These are phyloP conservation scores for Hippocampus zosterae DNA, from an alignment of 2,113 vertebrate species.

Conservation along the genomic window DNA sequence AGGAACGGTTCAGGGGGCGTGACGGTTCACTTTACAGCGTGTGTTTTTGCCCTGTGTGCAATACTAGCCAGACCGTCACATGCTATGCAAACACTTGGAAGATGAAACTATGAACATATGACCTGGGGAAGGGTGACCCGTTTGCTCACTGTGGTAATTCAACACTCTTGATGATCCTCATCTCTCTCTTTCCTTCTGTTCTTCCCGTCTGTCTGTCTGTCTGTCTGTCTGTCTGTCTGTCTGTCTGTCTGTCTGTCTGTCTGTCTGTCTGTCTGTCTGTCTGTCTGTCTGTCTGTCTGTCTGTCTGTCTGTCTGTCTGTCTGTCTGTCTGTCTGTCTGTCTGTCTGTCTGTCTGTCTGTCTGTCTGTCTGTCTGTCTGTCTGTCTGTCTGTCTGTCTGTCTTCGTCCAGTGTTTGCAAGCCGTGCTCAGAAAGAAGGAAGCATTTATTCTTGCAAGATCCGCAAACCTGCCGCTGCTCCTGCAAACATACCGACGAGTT, in stretches of 20 bases:
- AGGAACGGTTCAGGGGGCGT: constrained; percentile 16
- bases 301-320: constrained; percentile 50
- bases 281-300: constrained; percentile 61
- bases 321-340: constrained; percentile 48
- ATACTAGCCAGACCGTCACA: constrained; percentile 30
- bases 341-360: constrained; percentile 47
- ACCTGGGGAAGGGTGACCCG: constrained; percentile 25
- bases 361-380: constrained; percentile 60
- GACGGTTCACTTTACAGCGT: constrained; percentile 35
- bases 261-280: constrained; percentile 47
- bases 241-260: constrained; percentile 48
- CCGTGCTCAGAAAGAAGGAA: constrained; percentile 92
- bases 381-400: constrained; percentile 36
- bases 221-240: constrained; percentile 50
- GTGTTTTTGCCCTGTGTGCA: constrained; percentile 30
- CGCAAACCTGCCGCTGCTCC: constrained; percentile 94
- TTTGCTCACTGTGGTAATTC: constrained; percentile 21
- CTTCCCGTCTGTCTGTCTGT: constrained; percentile 43
- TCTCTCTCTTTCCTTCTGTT: constrained; percentile 17
- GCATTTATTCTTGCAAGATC: constrained; percentile 94
- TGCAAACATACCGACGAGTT: constrained; percentile 95
- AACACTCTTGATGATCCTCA: constrained; percentile 40
- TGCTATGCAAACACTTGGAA: constrained; percentile 19
- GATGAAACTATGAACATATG: constrained; percentile 17
- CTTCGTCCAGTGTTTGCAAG: constrained; percentile 84